Evolutionary conservation across 2,113 vertebrate species (phyloP), one percentile per base, ranked within the genome.

Genomic region (Platycercus adscitus): DNA sequence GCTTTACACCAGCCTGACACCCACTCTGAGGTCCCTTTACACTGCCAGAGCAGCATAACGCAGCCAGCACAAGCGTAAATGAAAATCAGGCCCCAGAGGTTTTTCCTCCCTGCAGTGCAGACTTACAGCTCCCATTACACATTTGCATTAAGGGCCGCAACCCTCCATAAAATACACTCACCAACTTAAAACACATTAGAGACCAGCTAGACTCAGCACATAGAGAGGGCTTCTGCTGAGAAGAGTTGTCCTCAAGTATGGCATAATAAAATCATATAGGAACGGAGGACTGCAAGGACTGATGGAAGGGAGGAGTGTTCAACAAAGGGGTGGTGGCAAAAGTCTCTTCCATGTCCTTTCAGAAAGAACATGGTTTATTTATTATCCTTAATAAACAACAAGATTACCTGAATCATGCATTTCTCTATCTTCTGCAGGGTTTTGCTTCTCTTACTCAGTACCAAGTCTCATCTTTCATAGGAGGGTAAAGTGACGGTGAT

Each of bases 131-230:
- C 84, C 92, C 88, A 86, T 95, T 96, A 95, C 71, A 39, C 58
- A 86, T 93, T 86, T 94, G 92, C 89, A 94, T 95, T 82, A 93
- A 93, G 93, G 88, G 81, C 86, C 92, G 91, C 89, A 95, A 90
- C 81, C 84, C 69, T 85, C 90, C 89, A 93, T 96, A 93, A 96
- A 96, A 95, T 63, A 77, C 37, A 28, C 68, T 91, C 82, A 63
- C 91, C 89, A 96, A 95, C 93, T 95, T 92, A 81, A 88, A 94
- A 89, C 55, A 71, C 91, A 72, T 94, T 82, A 89, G 37, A 92
- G 91, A 85, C 88, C 77, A 86, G 86, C 88, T 95, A 81, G 61
- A 70, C 86, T 95, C 88, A 91, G 88, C 82, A 82, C 66, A 70
- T 1, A 63, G 77, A 93, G 60, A 72, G 79, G 82, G 64, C 61